These are phyloP conservation scores for Drosophila triauraria DNA, from an alignment of 1,140 invertebrate species.

Conservation along the genomic window DNA sequence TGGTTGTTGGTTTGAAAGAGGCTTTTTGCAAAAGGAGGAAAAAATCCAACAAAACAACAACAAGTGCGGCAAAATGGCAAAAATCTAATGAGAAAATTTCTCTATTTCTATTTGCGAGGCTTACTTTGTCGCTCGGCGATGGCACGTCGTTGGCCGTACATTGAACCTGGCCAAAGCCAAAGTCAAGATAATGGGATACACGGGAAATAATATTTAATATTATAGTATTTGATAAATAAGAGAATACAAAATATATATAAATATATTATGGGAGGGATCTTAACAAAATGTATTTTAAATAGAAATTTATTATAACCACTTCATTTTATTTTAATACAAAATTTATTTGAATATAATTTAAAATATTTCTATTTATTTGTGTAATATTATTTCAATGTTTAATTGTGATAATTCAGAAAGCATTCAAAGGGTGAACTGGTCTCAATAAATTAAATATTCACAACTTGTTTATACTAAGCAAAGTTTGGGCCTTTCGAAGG, in stretches of 20 bases:
- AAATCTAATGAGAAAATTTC: slow-evolving; percentile 81
- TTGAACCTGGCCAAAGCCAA: slow-evolving; percentile 71
- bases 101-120: slow-evolving; percentile 70
- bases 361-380: too few species aligned
- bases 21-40: slow-evolving; percentile 14
- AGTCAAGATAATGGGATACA: slow-evolving; percentile 59
- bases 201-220: slow-evolving; percentile 1
- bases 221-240: background rate
- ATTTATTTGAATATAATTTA: background rate
- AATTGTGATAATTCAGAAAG: too few species aligned
- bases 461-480: too few species aligned
- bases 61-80: slow-evolving; percentile 37
- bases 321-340: background rate
- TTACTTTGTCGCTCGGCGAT: slow-evolving; percentile 40
- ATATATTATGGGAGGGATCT: background rate
- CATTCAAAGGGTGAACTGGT: too few species aligned
- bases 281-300: background rate
- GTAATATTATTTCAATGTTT: too few species aligned
- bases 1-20: slow-evolving; percentile 34
- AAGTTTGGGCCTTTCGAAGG: too few species aligned
- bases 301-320: background rate
- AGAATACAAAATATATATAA: background rate
- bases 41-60: slow-evolving; percentile 2
- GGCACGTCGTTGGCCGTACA: slow-evolving; percentile 69
- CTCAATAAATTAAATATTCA: too few species aligned